phyloP scores from a whole-genome alignment of 2,888 invertebrate genomes.

The Steromphala cineraria region DNA sequence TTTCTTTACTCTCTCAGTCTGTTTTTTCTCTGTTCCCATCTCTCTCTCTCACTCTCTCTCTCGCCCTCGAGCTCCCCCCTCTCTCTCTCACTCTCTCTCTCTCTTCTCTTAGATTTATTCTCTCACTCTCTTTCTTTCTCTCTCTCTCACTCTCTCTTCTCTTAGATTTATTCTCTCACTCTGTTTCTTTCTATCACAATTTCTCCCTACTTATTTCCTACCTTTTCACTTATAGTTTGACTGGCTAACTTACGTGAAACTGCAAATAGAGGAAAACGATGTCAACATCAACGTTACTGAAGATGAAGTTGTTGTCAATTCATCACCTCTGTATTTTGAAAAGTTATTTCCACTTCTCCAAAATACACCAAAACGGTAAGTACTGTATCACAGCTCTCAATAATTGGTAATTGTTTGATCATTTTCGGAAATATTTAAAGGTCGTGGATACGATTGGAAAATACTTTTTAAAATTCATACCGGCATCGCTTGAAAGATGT shows the following conservation, averaged over 20 bases:
- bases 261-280: slow-evolving; percentile 85
- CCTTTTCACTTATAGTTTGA: slow-evolving; percentile 78
- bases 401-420: no score
- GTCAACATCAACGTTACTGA: slow-evolving; percentile 81
- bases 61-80: slow-evolving; percentile 41
- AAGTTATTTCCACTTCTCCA: slow-evolving; percentile 86
- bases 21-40: no score
- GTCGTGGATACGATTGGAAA: no score
- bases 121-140: no score
- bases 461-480: no score
- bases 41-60: no score
- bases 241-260: slow-evolving; percentile 90
- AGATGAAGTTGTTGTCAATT: slow-evolving; percentile 84
- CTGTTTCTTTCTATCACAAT: no score
- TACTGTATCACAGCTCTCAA: no score
- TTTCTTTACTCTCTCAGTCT: no score
- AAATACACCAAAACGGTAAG: slow-evolving; percentile 83
- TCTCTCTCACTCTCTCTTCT: background rate
- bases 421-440: no score
- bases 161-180: background rate
- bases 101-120: background rate
- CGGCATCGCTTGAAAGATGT: no score
- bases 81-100: slow-evolving; percentile 57
- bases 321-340: slow-evolving; percentile 90
- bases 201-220: no score